Base-by-base conservation (phyloP, 1,140 invertebrate species). In the Belonocnema kinseyi region DNA sequence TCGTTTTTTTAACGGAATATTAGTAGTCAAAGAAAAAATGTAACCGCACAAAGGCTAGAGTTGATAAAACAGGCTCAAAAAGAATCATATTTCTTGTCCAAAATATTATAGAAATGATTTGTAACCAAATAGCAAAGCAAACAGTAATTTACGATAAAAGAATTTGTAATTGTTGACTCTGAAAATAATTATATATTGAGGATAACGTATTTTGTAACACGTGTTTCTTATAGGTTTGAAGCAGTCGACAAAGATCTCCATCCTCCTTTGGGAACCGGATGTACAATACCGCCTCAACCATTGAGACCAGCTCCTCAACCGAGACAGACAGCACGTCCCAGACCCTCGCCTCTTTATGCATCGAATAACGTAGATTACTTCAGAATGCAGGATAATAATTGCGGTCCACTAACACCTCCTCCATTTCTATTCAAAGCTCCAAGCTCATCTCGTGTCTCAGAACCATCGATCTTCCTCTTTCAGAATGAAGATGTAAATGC, bases 261-360 rank as follows among this genome's bases (percentile, higher is more conserved):
- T 79, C 89, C 88, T 0, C 90, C 90, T 14, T 72, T 88, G 16
- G 83, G 85, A 53, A 78, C 82, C 77, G 78, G 81, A 82, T 79
- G 56, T 71, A 74, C 73, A 14, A 92, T 92, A 78, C 93, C 92
- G 16, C 93, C 93, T 2, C 93, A 94, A 80, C 93, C 93, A 2
- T 81, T 93, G 16, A 87, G 92, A 74, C 93, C 92, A 33, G 92
- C 92, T 5, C 92, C 92, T 0, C 87, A 88, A 77, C 89, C 88
- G 54, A 87, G 85, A 73, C 82, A 87, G 33, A 88, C 85, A 21
- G 87, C 88, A 21, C 88, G 87, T 56, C 90, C 88, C 19, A 85
- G 90, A 76, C 91, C 88, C 14, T 88, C 88, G 14, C 90, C 90
- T 6, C 78, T 91, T 16, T 85, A 90, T n/a, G 75, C 88, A 6